A percentile compares a stretch with the other conserved stretches of the same genome.
Conservation (phyloP, 2,888 invertebrate genomes). For the Drosophila putrida region DNA sequence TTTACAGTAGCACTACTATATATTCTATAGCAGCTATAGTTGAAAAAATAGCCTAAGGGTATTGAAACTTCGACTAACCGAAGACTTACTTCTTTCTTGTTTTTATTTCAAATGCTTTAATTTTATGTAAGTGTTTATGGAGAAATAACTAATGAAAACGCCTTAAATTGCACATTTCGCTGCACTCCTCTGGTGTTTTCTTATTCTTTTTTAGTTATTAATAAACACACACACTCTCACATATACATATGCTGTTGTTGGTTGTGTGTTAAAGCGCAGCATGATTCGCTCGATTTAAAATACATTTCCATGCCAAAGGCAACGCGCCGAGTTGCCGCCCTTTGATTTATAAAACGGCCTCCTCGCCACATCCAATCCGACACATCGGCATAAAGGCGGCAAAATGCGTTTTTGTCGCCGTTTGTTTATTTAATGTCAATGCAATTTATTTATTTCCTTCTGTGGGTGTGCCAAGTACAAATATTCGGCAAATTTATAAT, state of each 20-base stretch:
- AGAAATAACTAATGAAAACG: conserved; percentile 79
- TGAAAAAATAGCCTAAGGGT: no score
- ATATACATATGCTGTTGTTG: conserved; percentile 20
- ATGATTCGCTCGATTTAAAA: conserved; percentile 84
- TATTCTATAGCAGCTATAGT: no score
- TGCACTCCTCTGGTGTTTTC: conserved; percentile 37
- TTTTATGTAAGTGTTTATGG: conserved; percentile 80
- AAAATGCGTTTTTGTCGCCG: conserved; percentile 38
- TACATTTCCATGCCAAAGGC: conserved; percentile 83
- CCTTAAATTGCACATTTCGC: conserved; percentile 72
- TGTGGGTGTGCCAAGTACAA: conserved; percentile 14
- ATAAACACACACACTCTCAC: conserved; percentile 59
- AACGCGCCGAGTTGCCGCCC: conserved; percentile 79
- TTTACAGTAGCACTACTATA: no score
- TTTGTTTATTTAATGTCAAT: conserved; percentile 71
- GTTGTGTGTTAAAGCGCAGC: conserved; percentile 78
- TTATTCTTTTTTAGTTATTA: conserved; percentile 58
- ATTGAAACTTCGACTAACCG: no score
- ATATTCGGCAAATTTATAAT: conserved; percentile 44
- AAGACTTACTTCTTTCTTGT: conserved; percentile 1
- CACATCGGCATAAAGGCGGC: conserved; percentile 32
- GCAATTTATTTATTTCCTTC: conserved; percentile 56
- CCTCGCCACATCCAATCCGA: conserved; percentile 49
- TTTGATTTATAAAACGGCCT: conserved; percentile 74
- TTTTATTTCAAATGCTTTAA: conserved; percentile 70